Conservation (phyloP, 2,113 vertebrate genomes). For the Oryzias woworae region DNA sequence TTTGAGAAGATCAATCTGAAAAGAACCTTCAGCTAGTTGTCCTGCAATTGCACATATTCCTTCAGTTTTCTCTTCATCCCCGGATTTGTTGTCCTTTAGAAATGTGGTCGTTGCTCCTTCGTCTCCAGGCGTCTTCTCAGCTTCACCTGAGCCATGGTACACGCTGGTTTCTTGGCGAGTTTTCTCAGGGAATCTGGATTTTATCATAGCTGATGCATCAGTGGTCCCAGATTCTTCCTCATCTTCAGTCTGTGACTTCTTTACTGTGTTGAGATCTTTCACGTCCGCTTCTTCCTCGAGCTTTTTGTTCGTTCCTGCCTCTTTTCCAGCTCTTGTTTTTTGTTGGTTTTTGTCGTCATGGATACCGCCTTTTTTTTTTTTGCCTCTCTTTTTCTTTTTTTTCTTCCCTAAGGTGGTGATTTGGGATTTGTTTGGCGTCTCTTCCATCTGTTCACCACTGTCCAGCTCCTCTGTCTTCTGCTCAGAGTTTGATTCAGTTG, state of each 20-base stretch:
- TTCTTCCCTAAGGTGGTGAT: conserved; percentile 49
- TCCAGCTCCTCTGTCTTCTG: conserved; percentile 22
- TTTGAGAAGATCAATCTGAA: neutral
- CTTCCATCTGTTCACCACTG: conserved; percentile 31
- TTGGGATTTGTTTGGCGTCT: conserved; percentile 12
- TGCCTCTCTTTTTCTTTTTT: conserved; percentile 72
- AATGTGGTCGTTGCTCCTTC: neutral
- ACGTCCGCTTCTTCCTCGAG: neutral
- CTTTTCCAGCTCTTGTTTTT: conserved; percentile 5
- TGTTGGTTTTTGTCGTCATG: conserved; percentile 37
- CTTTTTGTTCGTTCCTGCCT: conserved; percentile 1
- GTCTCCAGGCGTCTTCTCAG: neutral
- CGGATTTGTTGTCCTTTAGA: neutral
- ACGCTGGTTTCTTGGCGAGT: neutral
- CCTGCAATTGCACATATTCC: neutral
- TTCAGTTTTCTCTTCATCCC: neutral
- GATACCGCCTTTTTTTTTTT: conserved; percentile 66
- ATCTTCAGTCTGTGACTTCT: conserved; percentile 14
- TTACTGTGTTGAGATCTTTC: neutral
- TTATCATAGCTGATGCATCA: neutral
- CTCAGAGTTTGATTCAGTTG: conserved; percentile 5
- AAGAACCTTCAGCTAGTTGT: neutral
- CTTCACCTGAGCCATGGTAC: neutral
- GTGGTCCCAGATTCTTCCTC: conserved; percentile 1
- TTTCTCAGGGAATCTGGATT: neutral